Evolutionary conservation across 2,113 vertebrate genomes (phyloP).

Genomic region (Microcebus murinus): DNA sequence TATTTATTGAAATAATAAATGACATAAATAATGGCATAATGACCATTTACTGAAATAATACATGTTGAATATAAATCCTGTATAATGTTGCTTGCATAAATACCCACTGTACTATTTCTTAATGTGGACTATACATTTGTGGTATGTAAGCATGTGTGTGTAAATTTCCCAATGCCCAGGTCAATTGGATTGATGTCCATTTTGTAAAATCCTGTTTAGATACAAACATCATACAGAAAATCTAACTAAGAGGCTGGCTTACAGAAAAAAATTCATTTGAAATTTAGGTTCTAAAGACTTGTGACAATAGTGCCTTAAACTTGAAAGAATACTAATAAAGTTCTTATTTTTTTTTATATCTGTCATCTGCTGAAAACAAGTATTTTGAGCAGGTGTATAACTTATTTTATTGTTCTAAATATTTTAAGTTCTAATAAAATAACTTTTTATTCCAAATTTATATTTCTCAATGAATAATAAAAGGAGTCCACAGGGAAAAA

Average conservation of each 20-base stretch:
- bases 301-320: not conserved
- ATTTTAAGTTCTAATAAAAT: not conserved
- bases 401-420: not conserved
- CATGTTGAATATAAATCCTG: not conserved
- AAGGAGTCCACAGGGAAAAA: not conserved
- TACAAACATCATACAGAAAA: not conserved
- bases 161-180: not conserved
- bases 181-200: not conserved
- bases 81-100: not conserved
- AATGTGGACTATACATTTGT: not conserved
- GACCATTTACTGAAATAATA: not conserved
- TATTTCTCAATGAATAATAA: not conserved
- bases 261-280: not conserved
- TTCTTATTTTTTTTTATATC: not conserved
- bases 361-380: not conserved
- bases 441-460: not conserved
- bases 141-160: fast-evolving
- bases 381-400: not conserved
- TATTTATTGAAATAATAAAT: not conserved
- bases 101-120: not conserved
- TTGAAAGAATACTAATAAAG: not conserved
- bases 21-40: not conserved
- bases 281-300: not conserved
- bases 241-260: not conserved
- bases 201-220: not conserved